These are phyloP conservation scores for Electrona antarctica DNA, from an alignment of 2,113 vertebrate species.

Conservation along the genomic window DNA sequence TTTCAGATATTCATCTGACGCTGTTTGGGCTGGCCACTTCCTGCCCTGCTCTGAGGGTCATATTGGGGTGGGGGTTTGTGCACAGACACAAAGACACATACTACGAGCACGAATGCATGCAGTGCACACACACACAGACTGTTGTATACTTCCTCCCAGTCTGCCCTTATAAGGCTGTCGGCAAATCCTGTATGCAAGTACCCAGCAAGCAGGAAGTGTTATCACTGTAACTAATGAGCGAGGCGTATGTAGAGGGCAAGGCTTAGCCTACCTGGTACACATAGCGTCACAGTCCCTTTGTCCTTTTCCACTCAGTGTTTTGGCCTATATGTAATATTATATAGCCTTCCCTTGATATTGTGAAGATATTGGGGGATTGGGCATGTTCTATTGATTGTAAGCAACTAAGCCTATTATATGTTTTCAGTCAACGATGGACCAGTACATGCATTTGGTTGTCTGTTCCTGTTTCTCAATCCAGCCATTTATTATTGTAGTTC, in stretches of 20 bases:
- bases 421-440: too few species aligned
- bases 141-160: slow-evolving; percentile 47
- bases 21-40: slow-evolving; percentile 61
- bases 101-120: too few species aligned
- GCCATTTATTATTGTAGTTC: background rate
- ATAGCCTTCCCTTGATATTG: background rate
- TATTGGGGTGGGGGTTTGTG: slow-evolving; percentile 38
- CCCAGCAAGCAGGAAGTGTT: slow-evolving; percentile 65
- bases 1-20: slow-evolving; percentile 46
- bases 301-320: background rate
- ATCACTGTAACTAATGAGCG: slow-evolving; percentile 39
- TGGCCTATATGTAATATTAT: too few species aligned
- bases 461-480: background rate
- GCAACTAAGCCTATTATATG: too few species aligned
- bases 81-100: slow-evolving; percentile 5
- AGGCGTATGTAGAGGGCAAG: background rate
- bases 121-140: background rate
- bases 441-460: too few species aligned
- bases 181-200: slow-evolving; percentile 43
- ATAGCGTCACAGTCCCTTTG: background rate
- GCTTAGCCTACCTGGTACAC: slow-evolving; percentile 2
- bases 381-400: too few species aligned
- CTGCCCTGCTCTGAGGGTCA: slow-evolving; percentile 51
- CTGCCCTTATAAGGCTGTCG: slow-evolving; percentile 67
- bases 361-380: background rate